Evolutionary conservation across 2,113 vertebrate genomes (phyloP).

Genomic region (Eira barbara): DNA sequence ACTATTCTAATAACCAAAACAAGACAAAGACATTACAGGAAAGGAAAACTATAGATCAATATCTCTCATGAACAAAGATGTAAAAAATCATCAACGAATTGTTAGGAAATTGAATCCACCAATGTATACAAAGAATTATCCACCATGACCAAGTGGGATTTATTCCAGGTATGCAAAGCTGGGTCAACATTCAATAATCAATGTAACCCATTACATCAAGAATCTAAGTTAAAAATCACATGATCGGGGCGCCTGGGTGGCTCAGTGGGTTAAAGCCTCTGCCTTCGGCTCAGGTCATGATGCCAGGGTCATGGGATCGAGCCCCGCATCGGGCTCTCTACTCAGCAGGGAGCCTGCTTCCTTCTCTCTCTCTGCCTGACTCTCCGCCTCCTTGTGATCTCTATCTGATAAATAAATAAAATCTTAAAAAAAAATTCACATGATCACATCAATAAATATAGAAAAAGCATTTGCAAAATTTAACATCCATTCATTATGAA

Average conservation of each 20-base stretch:
- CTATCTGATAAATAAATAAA: no score
- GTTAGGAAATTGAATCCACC: neutral
- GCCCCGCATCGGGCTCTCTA: no score
- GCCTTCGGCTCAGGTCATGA: no score
- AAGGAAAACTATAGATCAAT: neutral
- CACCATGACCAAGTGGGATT: neutral
- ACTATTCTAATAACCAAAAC: neutral
- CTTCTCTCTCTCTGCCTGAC: no score
- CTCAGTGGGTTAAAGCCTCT: no score
- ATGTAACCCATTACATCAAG: neutral
- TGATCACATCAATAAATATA: neutral
- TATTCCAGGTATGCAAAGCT: neutral
- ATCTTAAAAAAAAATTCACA: neutral
- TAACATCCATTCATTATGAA: neutral
- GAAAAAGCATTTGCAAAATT: neutral
- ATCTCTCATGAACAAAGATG: neutral
- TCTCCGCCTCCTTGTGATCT: no score
- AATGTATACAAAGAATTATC: neutral
- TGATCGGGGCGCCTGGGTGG: no score
- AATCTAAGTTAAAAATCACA: neutral
- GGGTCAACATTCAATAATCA: neutral
- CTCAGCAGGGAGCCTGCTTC: no score
- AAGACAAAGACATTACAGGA: neutral
- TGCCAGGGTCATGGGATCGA: no score
- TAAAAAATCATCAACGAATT: neutral